These are phyloP conservation scores for Festucalex cinctus DNA, from an alignment of 2,113 vertebrate genomes.

Conservation along the genomic window DNA sequence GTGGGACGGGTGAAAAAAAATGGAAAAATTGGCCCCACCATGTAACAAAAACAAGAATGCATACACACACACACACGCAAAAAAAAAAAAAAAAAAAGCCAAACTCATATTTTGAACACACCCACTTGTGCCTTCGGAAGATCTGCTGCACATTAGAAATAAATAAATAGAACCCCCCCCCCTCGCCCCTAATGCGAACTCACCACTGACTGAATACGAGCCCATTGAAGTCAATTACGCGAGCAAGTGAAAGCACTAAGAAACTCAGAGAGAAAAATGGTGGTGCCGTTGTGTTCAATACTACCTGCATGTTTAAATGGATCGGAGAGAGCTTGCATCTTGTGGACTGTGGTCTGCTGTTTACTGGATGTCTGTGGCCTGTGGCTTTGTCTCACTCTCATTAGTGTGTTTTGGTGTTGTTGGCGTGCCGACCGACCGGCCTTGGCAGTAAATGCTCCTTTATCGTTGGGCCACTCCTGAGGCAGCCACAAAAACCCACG, in stretches of 20 bases:
- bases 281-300: slow-evolving; percentile 40
- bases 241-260: slow-evolving; percentile 28
- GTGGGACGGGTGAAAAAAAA: too few relatives aligned
- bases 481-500: slow-evolving; percentile 66
- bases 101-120: neutral
- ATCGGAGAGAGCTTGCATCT: slow-evolving; percentile 62
- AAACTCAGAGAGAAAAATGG: slow-evolving; percentile 44
- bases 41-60: too few relatives aligned
- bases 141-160: neutral
- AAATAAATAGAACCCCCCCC: neutral
- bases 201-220: neutral
- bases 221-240: neutral
- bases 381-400: slow-evolving; percentile 73
- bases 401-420: slow-evolving; percentile 74
- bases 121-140: neutral
- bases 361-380: slow-evolving; percentile 77
- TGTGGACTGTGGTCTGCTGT: slow-evolving; percentile 69
- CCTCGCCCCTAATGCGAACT: neutral
- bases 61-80: neutral
- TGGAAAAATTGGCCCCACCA: too few relatives aligned
- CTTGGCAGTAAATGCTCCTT: slow-evolving; percentile 72
- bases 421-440: slow-evolving; percentile 50
- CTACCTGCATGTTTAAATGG: slow-evolving; percentile 65
- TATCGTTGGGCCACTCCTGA: slow-evolving; percentile 63
- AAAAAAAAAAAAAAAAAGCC: too few relatives aligned